Evolutionary conservation across 2,888 invertebrate genomes (phyloP), one percentile per base, ranked within the genome.

Genomic region (Drosophila maculinotata): DNA sequence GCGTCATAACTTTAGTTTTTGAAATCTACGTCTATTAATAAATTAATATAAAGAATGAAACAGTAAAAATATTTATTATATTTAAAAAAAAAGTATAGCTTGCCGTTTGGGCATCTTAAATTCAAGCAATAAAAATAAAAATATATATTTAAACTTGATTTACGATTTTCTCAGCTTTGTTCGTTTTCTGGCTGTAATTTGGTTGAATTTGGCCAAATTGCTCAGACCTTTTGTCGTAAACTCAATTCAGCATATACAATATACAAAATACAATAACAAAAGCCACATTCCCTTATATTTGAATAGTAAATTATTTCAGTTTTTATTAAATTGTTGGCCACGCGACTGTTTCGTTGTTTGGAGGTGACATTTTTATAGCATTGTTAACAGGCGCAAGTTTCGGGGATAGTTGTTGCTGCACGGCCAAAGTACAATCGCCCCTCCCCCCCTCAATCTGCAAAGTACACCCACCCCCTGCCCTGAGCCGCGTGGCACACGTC

Each of bases 311-410:
- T 65, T 57, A 72, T 54, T 54, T 44, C n/a, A 56, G 62, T 60
- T 76, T 51, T 69, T 65, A 72, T 72, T 72, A 72, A 75, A 69
- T 75, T 54, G 65, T 59, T 45, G 49, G 79, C 71, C 79, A 81
- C 79, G 81, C 79, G 79, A 54, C 79, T 59, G 41, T 31, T 69
- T 63, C 49, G 38, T 77, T 70, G 69, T 57, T 45, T 68, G 49
- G 74, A 86, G 89, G 87, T 86, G 89, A 89, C 89, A 89, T 79
- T 89, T 89, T 89, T 89, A 89, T 89, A 81, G 84, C 89, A 79
- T 75, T 89, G 89, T 86, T 89, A 89, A 89, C 85, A 87, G 87
- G 69, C 66, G 54, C 68, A 66, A 45, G 41, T 53, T 57, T 35
- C 14, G 30, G 51, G 42, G 41, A 48, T 65, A 53, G 56, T 57